These are phyloP conservation scores for Diaphora mendica DNA, from an alignment of 2,888 invertebrate species.

Conservation along the genomic window DNA sequence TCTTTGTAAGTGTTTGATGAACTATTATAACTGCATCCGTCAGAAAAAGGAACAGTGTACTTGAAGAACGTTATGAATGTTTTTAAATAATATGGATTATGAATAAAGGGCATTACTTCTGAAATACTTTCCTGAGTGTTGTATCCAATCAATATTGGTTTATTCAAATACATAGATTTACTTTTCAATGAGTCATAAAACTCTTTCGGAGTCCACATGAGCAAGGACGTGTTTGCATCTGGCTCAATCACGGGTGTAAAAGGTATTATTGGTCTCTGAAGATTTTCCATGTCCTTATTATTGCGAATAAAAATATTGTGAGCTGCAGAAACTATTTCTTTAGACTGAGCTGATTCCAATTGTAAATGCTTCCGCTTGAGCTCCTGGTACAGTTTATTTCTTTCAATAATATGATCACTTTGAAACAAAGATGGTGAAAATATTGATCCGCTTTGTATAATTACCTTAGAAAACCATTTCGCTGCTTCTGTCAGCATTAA, in stretches of 20 bases:
- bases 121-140: conserved; percentile 82
- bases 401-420: conserved; percentile 61
- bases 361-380: conserved; percentile 56
- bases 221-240: conserved; percentile 60
- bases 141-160: conserved; percentile 81
- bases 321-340: conserved; percentile 65
- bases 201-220: conserved; percentile 56
- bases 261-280: conserved; percentile 74
- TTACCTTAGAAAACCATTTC: conserved; percentile 75
- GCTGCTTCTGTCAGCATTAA: conserved; percentile 68
- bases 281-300: conserved; percentile 64
- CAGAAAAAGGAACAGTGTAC: conserved; percentile 76
- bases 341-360: conserved; percentile 57
- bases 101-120: conserved; percentile 77
- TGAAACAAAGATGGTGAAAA: conserved; percentile 75
- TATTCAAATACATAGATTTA: conserved; percentile 39
- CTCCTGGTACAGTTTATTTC: conserved; percentile 58
- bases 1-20: conserved; percentile 60
- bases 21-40: conserved; percentile 67
- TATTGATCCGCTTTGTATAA: conserved; percentile 78
- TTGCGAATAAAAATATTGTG: conserved; percentile 68
- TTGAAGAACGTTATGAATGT: conserved; percentile 68
- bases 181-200: conserved; percentile 44
- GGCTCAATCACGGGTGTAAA: conserved; percentile 73
- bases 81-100: conserved; percentile 68